Evolutionary conservation across 2,797 vertebrate species (phyloP).

Genomic region (Eulemur mongoz): DNA sequence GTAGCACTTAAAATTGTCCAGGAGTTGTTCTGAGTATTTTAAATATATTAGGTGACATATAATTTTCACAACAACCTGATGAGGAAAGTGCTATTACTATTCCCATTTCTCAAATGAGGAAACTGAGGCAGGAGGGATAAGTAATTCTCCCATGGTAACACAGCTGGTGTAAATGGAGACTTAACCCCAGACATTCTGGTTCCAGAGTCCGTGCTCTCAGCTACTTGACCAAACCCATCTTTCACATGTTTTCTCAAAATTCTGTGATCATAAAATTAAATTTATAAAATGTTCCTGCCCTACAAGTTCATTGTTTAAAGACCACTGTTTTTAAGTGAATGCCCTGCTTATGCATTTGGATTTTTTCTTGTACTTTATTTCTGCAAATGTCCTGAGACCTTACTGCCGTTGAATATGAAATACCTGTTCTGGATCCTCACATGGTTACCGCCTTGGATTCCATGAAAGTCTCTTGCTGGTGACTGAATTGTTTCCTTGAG

Average conservation of each 20-base stretch:
- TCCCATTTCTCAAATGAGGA: neutral
- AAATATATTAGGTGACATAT: neutral
- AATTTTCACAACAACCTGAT: neutral
- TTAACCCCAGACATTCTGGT: neutral
- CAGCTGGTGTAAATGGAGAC: neutral
- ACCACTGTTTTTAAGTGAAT: neutral
- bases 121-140: neutral
- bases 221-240: neutral
- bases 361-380: conserved; percentile 39
- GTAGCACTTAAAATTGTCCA: neutral
- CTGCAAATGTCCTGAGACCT: neutral
- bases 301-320: neutral
- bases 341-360: neutral
- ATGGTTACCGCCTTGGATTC: neutral
- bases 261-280: neutral
- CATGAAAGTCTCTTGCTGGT: neutral
- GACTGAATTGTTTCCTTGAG: conserved; percentile 2
- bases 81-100: neutral
- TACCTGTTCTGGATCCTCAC: neutral
- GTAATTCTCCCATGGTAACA: neutral
- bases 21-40: conserved; percentile 9
- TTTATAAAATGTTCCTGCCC: neutral
- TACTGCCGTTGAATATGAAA: neutral
- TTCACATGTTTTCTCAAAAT: neutral
- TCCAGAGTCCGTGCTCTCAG: neutral